Base-by-base conservation (phyloP, 2,797 vertebrate species). In the Myoxocephalus aenaeus region DNA sequence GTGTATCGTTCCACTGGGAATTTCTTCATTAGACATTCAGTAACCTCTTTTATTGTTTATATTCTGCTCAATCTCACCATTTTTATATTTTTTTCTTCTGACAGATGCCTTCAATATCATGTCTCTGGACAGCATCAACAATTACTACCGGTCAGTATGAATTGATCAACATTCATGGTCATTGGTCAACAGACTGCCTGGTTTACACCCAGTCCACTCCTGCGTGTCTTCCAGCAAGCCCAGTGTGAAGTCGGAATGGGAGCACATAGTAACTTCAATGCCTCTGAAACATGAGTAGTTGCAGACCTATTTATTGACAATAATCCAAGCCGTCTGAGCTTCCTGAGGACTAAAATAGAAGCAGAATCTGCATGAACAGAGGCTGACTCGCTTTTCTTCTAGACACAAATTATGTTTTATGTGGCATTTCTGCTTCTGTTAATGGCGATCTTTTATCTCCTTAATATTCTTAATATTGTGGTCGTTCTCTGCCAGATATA, bases 41-140 rank as follows among this genome's bases (percentile, higher is more conserved):
- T 54, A 14, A 3, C 22, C 7, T 22, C n/a, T 2, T 29, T 25
- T 20, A 27, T n/a, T 4, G 17, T 46, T 59, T 13, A 1, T 27
- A 0, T 29, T 51, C 36, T 72, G 12, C 25, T 66, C 3, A 59
- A 15, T 70, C 74, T 87, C 40, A 80, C 27, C 7, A 0, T 75
- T 56, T 4, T 83, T 74, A 50, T 5, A 83, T 71, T 75, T 0
- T 54, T 70, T 82, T 91, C 62, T 88, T 62, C 77, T 87, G 87
- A 75, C 93, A 99, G 98, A 99, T 95, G 95, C 96, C 64, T 98
- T 97, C 94, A 99, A 99, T 87, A 95, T 99, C 65, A 96, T 97
- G 70, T 96, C 93, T 64, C 81, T 96, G 94, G 94, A 97, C 78
- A 99, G 96, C 15, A 62, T 95, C 90, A 94, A 90, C 89, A 99